Percentiles rank a stretch among this genome's conserved stretches.
These are phyloP conservation scores for Ageneiosus marmoratus DNA, from an alignment of 2,113 vertebrate genomes.

Conservation along the genomic window DNA sequence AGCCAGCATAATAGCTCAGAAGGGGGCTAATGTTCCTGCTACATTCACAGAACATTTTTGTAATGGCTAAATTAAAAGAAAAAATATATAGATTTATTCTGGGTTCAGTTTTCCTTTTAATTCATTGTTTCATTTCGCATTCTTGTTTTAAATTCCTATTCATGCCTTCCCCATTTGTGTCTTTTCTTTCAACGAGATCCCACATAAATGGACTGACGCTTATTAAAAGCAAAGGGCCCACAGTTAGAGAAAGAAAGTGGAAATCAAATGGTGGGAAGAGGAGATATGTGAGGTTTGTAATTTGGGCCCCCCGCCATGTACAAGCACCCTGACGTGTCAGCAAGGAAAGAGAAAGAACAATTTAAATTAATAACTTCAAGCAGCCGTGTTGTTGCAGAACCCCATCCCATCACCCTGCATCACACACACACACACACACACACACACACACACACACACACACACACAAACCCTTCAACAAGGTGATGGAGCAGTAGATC, in stretches of 20 bases:
- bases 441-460: constrained; percentile 41
- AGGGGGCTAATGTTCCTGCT: constrained; percentile 80
- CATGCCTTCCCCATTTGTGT: constrained; percentile 44
- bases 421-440: constrained; percentile 39
- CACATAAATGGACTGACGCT: constrained; percentile 39
- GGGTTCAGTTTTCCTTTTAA: constrained; percentile 54
- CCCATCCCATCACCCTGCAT: constrained; percentile 21
- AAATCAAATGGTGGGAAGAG: constrained; percentile 47
- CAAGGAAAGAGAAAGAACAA: constrained; percentile 47
- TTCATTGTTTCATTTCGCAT: constrained; percentile 44
- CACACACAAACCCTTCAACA: constrained; percentile 48
- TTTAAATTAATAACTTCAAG: constrained; percentile 55
- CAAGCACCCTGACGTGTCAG: constrained; percentile 47
- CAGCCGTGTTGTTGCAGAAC: constrained; percentile 37
- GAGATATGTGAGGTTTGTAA: constrained; percentile 44
- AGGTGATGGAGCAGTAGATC: constrained; percentile 36
- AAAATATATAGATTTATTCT: constrained; percentile 68
- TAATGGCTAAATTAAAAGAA: constrained; percentile 78
- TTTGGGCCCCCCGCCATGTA: constrained; percentile 43
- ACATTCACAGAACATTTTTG: constrained; percentile 81
- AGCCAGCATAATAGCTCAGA: constrained; percentile 82
- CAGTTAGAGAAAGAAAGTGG: constrained; percentile 50
- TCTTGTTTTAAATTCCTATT: constrained; percentile 42
- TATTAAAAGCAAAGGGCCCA: constrained; percentile 54
- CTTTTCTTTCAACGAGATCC: constrained; percentile 53